Percentiles rank a stretch among this genome's conserved stretches.
Conservation (phyloP, 1,140 invertebrate genomes). For the Drosophila triauraria region DNA sequence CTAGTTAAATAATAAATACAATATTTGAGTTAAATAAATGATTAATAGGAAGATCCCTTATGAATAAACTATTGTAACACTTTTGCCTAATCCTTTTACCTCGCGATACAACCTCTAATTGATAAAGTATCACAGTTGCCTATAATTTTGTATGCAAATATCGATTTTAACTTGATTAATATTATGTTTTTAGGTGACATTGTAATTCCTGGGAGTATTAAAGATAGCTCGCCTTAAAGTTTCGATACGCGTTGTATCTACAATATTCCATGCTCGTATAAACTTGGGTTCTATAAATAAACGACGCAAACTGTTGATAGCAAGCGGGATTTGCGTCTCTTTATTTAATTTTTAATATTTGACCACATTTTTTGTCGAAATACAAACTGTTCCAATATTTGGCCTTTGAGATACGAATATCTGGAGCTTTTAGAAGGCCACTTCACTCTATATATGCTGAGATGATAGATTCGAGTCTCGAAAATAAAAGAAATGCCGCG, state of each 20-base stretch:
- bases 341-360: conserved; percentile 46
- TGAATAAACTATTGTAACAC: no score
- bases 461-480: neutral
- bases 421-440: conserved; percentile 8
- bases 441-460: neutral
- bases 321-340: conserved; percentile 29
- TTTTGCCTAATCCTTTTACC: no score
- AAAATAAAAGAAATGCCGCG: conserved; percentile 13
- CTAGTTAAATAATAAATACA: no score
- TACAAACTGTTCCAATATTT: conserved; percentile 40
- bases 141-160: neutral
- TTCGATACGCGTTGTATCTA: conserved; percentile 4
- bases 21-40: no score
- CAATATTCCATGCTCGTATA: conserved; percentile 13
- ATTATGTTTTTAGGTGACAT: neutral
- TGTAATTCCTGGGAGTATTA: neutral
- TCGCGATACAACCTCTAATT: no score
- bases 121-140: no score
- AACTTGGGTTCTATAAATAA: conserved; percentile 52
- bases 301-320: conserved; percentile 50
- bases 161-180: neutral
- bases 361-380: conserved; percentile 21
- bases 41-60: no score
- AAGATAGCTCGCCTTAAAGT: neutral
- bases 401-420: neutral